Base-by-base conservation (phyloP, 1,140 invertebrate species). In the Olivierus martensii region DNA sequence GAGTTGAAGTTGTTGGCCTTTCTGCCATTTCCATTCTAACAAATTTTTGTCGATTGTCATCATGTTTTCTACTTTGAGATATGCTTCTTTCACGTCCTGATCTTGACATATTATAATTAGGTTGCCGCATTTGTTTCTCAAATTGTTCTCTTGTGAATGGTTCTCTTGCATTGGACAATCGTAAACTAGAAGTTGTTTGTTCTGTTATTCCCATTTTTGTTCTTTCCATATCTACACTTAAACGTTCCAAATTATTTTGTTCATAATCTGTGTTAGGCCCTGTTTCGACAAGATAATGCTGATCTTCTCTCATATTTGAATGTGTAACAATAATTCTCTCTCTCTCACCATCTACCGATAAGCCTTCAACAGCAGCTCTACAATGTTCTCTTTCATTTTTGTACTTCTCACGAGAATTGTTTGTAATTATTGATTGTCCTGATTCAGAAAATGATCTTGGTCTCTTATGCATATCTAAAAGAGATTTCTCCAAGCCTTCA, bases 91-190 rank as follows among this genome's bases (percentile, higher is more conserved):
- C 21, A 37, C 49, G 38, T 19, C 50, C 28, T n/a, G 45, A 22
- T 34, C 18, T 28, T 15, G 42, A 38, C 7, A 45, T 12, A 11
- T 5, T 11, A 5, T 34, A 28, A 44, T 46, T 51, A 10, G 44
- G 28, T 51, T 60, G 54, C 35, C 59, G 37, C 44, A 63, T 46
- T 47, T 62, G 62, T 39, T 54, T 49, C 49, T 64, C 62, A 56
- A 64, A 64, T 38, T 63, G 58, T 52, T 64, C 62, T 28, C 49
- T 51, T 15, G 57, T 59, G 38, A 63, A 63, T 34, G 62, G 59
- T 49, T 63, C 59, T 37, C 53, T 46, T 49, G 55, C 55, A 36
- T 49, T 52, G 14, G 53, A 55, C n/a, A 58, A 15, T 10, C 56
- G 34, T 19, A 58, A 46, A 28, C 42, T 55, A 34, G 53, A 48